Percentiles rank a stretch among this genome's conserved stretches.
These are phyloP conservation scores for Atopsyche davidsoni DNA, from an alignment of 1,140 invertebrate species.

Conservation along the genomic window DNA sequence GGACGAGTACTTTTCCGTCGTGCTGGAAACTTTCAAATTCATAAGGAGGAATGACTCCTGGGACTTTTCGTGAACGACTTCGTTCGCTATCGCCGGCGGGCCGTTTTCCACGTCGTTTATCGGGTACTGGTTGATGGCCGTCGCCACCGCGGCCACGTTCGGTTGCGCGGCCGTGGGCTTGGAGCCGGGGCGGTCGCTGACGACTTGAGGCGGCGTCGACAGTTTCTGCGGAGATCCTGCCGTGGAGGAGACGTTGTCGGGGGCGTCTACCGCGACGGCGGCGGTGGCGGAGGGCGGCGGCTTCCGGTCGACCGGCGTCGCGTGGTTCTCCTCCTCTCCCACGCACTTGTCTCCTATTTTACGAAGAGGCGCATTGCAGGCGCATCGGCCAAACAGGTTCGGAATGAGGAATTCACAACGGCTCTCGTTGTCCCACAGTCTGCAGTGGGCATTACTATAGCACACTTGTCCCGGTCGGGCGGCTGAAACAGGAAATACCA, in stretches of 20 bases:
- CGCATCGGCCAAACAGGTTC: slow-evolving; percentile 80
- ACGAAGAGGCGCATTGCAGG: slow-evolving; percentile 65
- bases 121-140: slow-evolving; percentile 25
- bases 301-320: slow-evolving; percentile 34
- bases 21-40: slow-evolving; percentile 6
- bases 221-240: not conserved
- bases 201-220: not conserved
- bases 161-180: slow-evolving; percentile 5
- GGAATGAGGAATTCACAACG: slow-evolving; percentile 85
- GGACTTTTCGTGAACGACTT: slow-evolving; percentile 14
- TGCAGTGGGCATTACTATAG: slow-evolving; percentile 82
- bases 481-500: slow-evolving; percentile 57
- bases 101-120: slow-evolving; percentile 8
- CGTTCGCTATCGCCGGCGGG: slow-evolving; percentile 7
- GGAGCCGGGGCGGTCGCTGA: not conserved
- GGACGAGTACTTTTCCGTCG: slow-evolving; percentile 17
- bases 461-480: slow-evolving; percentile 82
- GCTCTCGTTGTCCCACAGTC: slow-evolving; percentile 71
- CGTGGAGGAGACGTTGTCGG: not conserved
- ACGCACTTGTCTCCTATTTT: slow-evolving; percentile 60
- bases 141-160: slow-evolving; percentile 20
- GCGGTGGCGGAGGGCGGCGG: slow-evolving; percentile 33
- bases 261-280: not conserved
- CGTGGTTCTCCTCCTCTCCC: slow-evolving; percentile 36
- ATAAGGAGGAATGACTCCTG: slow-evolving; percentile 25